phyloP scores from a whole-genome alignment of 1,140 invertebrate species.

The Achroia grisella region DNA sequence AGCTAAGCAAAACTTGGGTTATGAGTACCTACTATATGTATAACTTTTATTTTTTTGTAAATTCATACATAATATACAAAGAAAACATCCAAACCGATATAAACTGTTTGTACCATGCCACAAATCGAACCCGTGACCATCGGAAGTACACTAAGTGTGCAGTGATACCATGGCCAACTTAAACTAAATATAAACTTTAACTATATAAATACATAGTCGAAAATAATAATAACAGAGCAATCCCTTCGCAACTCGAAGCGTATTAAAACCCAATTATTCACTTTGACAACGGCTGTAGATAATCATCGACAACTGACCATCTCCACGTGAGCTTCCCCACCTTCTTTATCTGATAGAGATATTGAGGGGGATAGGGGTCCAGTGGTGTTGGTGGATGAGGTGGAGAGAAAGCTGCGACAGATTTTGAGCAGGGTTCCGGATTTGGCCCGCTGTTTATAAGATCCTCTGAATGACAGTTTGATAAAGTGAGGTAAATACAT shows the following conservation, averaged over 20 bases:
- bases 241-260: conserved; percentile 7
- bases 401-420: conserved; percentile 43
- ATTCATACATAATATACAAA: no score
- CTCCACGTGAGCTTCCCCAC: conserved; percentile 27
- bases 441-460: conserved; percentile 32
- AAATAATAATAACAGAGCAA: background rate
- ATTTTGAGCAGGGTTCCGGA: conserved; percentile 47
- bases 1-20: no score
- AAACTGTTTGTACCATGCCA: no score
- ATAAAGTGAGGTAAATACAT: conserved; percentile 9
- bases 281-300: conserved; percentile 65
- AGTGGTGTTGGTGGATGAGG: conserved; percentile 27
- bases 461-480: conserved; percentile 41
- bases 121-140: no score
- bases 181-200: no score
- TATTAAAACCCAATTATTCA: conserved; percentile 66
- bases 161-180: no score
- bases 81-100: no score
- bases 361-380: conserved; percentile 14
- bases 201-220: no score
- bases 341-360: background rate
- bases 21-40: no score
- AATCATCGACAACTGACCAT: conserved; percentile 58
- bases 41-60: no score
- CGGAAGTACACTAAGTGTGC: no score